A percentile compares a stretch with the other conserved stretches of the same genome.
Evolutionary conservation across 2,113 vertebrate species (phyloP).

Genomic region (Ochotona princeps): DNA sequence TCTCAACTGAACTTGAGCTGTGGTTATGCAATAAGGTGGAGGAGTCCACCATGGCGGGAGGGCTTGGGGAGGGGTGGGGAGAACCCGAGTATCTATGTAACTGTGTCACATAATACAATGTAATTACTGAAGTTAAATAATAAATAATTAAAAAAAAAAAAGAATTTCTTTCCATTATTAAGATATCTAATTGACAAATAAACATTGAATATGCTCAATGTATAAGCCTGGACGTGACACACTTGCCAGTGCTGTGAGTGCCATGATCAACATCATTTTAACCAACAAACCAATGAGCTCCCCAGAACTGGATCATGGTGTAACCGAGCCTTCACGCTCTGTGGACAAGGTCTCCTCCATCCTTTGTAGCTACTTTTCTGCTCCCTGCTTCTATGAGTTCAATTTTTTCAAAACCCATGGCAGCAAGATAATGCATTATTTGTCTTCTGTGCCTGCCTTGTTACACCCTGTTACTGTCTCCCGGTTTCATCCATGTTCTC

Average conservation of each 20-base stretch:
- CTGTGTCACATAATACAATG: too few species aligned
- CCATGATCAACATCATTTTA: too few species aligned
- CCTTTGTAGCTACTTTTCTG: neutral
- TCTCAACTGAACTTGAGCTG: too few species aligned
- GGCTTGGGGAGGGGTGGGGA: too few species aligned
- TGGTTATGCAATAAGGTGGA: too few species aligned
- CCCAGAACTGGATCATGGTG: neutral
- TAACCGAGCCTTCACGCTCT: neutral
- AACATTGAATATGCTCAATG: neutral
- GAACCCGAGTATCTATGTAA: too few species aligned
- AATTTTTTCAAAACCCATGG: neutral
- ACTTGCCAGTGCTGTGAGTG: too few species aligned
- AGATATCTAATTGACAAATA: neutral
- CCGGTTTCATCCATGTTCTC: too few species aligned
- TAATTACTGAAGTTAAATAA: too few species aligned
- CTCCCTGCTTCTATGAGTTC: neutral
- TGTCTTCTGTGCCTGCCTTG: neutral
- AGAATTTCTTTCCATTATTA: neutral
- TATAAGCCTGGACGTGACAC: neutral
- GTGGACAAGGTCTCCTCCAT: fast-evolving
- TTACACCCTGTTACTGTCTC: fast-evolving
- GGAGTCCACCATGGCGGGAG: too few species aligned
- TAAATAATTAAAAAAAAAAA: too few species aligned
- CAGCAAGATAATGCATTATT: fast-evolving
- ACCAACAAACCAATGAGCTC: too few species aligned